Evolutionary conservation across 1,140 invertebrate species (phyloP).

Genomic region (Melanaphis sacchari): DNA sequence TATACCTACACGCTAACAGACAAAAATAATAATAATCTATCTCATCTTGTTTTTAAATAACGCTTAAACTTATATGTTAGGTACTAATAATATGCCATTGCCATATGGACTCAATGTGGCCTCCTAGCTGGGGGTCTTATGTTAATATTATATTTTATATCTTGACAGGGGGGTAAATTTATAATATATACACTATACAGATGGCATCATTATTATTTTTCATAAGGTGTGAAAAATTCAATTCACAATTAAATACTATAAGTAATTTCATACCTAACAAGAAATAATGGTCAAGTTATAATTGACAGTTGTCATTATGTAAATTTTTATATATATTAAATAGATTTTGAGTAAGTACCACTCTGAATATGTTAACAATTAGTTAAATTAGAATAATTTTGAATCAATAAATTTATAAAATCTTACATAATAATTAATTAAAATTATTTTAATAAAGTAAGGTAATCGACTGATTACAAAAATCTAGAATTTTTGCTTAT

Average conservation of each 20-base stretch:
- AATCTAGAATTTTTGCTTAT: too few relatives aligned
- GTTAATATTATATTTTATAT: constrained; percentile 24
- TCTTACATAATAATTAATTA: too few relatives aligned
- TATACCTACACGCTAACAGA: background rate
- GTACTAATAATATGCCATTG: background rate
- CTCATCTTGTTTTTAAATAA: constrained; percentile 28
- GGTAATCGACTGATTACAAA: too few relatives aligned
- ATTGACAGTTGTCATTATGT: background rate
- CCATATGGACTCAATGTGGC: constrained; percentile 50
- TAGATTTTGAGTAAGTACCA: too few relatives aligned
- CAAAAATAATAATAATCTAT: background rate
- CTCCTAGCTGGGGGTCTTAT: constrained; percentile 52
- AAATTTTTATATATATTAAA: too few relatives aligned
- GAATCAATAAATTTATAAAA: too few relatives aligned
- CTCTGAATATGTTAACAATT: too few relatives aligned
- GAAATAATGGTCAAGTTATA: background rate
- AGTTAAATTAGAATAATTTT: too few relatives aligned
- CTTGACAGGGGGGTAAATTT: constrained; percentile 47
- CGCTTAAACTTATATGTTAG: background rate
- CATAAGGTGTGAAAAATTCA: background rate
- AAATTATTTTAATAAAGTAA: too few relatives aligned
- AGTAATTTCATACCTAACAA: background rate
- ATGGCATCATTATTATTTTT: background rate
- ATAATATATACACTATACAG: constrained; percentile 1
- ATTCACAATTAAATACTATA: background rate